Base-by-base conservation (phyloP, 2,797 vertebrate genomes). In the Gallinago solitaria region DNA sequence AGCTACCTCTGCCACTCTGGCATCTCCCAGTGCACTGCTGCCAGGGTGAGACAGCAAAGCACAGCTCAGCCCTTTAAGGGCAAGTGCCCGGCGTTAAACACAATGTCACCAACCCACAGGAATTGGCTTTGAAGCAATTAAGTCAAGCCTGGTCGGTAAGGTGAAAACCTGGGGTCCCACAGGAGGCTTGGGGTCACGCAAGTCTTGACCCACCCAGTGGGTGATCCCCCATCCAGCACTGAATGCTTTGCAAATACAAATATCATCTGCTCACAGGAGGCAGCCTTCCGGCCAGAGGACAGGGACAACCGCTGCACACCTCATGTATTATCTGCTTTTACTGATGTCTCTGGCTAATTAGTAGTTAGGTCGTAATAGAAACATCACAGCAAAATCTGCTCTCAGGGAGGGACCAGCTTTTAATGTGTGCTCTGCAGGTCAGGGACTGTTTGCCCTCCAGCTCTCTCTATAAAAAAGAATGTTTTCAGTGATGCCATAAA, bases 361-460 rank as follows among this genome's bases (percentile, higher is more conserved):
- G 56, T 45, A 83, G 87, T 50, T 91, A 70, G 81, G 63, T 60
- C 1, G 0, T 88, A 88, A 93, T n/a, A 89, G 91, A 94, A 95
- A 94, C 82, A 94, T 83, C 90, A 86, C 54, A 68, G 88, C 51
- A 69, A 86, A 89, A 92, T 54, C 56, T 21, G 18, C 84, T 95
- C 73, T 63, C 68, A 84, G 86, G 80, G 71, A 94, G 57, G 78
- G 67, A 70, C 37, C 83, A 91, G 90, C 51, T 68, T 84, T 75
- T 94, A 83, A 80, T 30, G 27, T 16, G 63, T 43, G 76, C 48
- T 93, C 51, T 93, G 89, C 90, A 94, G 89, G 94, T 92, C 82
- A 93, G 90, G 76, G 92, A 87, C 84, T 89, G 87, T 92, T 96
- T 95, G 86, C 94, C 95, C 86, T 95, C 92, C 91, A 95, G 94